Conservation (phyloP, 2,797 vertebrate genomes). For the Erethizon dorsatum region DNA sequence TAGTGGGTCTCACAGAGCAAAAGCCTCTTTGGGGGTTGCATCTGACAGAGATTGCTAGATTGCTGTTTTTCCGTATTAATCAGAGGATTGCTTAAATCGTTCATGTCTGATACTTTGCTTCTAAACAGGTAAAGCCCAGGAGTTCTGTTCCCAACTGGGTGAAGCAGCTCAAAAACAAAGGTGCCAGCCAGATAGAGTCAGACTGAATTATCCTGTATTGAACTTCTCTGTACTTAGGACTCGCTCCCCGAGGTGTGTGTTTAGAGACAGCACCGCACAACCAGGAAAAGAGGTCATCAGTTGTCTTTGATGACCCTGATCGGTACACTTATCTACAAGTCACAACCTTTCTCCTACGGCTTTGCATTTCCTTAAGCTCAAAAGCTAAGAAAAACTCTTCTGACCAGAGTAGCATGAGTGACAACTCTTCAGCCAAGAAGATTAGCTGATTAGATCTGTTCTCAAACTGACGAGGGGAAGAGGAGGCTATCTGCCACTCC, state of each 20-base stretch:
- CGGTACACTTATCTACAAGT: not conserved
- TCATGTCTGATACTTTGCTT: constrained; percentile 25
- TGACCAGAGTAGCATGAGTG: not conserved
- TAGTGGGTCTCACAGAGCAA: not conserved
- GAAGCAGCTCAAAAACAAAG: constrained; percentile 63
- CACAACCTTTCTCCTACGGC: constrained; percentile 37
- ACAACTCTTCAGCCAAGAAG: constrained; percentile 2
- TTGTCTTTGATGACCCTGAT: constrained; percentile 59
- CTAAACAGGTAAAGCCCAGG: constrained; percentile 64
- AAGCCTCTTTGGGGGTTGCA: not conserved
- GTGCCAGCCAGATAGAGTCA: constrained; percentile 56
- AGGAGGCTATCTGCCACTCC: not conserved
- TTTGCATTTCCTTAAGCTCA: constrained; percentile 67
- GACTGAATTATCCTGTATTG: constrained; percentile 75
- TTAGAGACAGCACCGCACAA: not conserved
- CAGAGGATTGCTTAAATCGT: constrained; percentile 56
- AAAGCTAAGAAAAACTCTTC: constrained; percentile 35
- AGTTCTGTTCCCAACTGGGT: constrained; percentile 75
- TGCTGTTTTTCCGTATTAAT: constrained; percentile 62
- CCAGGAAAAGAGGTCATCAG: constrained; percentile 31
- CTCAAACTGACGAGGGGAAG: not conserved
- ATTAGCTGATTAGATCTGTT: not conserved
- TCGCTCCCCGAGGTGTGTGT: constrained; percentile 53
- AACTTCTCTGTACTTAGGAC: constrained; percentile 70
- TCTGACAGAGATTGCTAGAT: not conserved